phyloP scores from a whole-genome alignment of 2,113 vertebrate species.

The Mus spicilegus region DNA sequence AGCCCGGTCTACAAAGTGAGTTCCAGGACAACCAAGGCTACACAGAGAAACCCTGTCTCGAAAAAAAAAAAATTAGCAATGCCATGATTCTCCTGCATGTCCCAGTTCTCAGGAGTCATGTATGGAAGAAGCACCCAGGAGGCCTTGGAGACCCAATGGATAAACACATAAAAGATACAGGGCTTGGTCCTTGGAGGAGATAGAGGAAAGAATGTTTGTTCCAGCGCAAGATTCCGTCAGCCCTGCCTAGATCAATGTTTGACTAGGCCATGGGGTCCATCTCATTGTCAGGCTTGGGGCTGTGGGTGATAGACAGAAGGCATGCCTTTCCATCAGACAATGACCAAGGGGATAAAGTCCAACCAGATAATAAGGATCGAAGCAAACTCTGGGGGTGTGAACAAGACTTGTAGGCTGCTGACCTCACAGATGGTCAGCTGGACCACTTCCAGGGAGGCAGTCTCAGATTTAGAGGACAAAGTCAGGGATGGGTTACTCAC shows the following conservation, averaged over 20 bases:
- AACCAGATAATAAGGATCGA: neutral
- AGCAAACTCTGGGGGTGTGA: neutral
- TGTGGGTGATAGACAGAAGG: neutral
- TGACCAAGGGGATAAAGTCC: neutral
- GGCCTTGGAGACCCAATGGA: neutral
- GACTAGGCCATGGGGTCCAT: neutral
- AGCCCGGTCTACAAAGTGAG: too few species aligned
- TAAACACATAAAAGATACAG: neutral
- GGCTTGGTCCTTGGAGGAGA: neutral
- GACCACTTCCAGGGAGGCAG: neutral
- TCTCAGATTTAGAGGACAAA: neutral
- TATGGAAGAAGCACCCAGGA: neutral
- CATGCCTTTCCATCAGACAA: neutral
- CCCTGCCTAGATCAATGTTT: neutral
- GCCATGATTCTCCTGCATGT: neutral
- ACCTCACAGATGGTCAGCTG: neutral
- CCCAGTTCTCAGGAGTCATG: neutral
- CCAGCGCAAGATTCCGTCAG: neutral
- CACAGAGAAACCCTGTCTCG: too few species aligned
- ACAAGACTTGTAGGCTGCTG: neutral
- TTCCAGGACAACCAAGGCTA: too few species aligned
- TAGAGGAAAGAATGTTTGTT: neutral
- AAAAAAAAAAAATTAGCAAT: neutral
- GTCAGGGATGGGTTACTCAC: neutral
- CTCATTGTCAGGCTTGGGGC: neutral